Base-by-base conservation (phyloP, 2,113 vertebrate species). In the Stegastes partitus region DNA sequence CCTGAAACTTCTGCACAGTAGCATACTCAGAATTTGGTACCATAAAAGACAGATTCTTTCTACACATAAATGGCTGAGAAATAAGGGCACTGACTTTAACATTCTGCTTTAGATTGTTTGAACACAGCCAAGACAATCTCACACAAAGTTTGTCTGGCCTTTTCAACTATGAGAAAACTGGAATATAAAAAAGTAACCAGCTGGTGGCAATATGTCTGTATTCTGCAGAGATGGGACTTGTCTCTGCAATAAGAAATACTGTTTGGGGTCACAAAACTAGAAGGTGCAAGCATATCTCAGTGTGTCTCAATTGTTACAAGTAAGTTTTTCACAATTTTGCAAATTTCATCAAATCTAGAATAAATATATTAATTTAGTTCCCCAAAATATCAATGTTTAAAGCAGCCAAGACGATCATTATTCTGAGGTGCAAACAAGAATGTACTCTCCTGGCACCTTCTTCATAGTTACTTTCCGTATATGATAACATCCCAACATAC, bases 401-500 rank as follows among this genome's bases (percentile, higher is more conserved):
- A 26, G 23, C 3, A 63, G 23, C 22, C 11, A 4, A 49, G 15
- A 18, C 19, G 19, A 63, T 74, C 10, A 26, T 61, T 50, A 65
- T 73, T 50, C 57, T 54, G 26, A 68, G 26, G 31, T 69, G 22
- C 31, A 25, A 68, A 19, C n/a, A 62, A 44, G 25, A 72, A 14
- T 61, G 2, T 23, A 42, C 42, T 77, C 64, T 18, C 22, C 45
- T 57, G 42, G 7, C 67, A 49, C 73, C 45, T 55, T 57, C 22
- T 26, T 59, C 28, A 56, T 62, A 58, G 50, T 81, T 81, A 71
- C 74, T 88, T 72, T 28, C 68, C 81, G 59, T 78, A 64, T 82
- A 85, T 65, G 50, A 77, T 81, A 85, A 74, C 73, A 84, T 79
- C 51, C 23, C 73, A 84, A 75, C 72, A 87, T 80, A 57, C 37